Base-by-base conservation (phyloP, 2,113 vertebrate genomes). In the Rhadina sibilatrix region DNA sequence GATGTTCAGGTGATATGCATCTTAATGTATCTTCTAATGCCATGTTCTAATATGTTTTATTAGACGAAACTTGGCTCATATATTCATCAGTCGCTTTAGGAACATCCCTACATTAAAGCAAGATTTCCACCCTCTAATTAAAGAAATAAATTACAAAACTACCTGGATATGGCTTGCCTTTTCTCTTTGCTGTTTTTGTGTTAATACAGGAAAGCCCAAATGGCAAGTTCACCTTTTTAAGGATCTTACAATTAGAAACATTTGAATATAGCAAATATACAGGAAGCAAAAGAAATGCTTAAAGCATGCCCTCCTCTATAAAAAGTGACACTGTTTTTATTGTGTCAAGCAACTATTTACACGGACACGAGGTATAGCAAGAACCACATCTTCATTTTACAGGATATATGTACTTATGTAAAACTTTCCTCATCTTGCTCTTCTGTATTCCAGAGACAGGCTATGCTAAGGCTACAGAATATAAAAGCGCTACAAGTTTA, bases 251-350 rank as follows among this genome's bases (percentile, higher is more conserved):
- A 38, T 38, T 57, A 94, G 37, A 83, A 63, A 75, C 22, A 69
- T 8, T 8, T 31, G 47, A 71, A 54, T 83, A 68, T 35, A 89
- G 33, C 10, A 13, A 92, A 87, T 18, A 68, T 7, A 33, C 2
- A 69, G 33, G 47, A 70, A 94, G 63, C 46, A 70, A 83, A 65
- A 24, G 15, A 77, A 94, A 57, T 77, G 31, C 64, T 75, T 72
- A 83, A 71, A 86, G 21, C 1, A 21, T 12, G 31, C 8, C 46
- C 70, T 61, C 14, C 12, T 79, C n/a, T 84, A 6, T 12, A 65
- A 87, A 44, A 66, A 24, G 14, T 60, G 18, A 8, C 35, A 52
- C 16, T 7, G 21, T 56, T 90, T 82, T 81, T 90, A 70, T 9
- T 74, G 49, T 38, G 23, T 21, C 37, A 49, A 54, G 25, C 33